These are phyloP conservation scores for Lutjanus erythropterus DNA, from an alignment of 2,113 vertebrate species.

Conservation along the genomic window DNA sequence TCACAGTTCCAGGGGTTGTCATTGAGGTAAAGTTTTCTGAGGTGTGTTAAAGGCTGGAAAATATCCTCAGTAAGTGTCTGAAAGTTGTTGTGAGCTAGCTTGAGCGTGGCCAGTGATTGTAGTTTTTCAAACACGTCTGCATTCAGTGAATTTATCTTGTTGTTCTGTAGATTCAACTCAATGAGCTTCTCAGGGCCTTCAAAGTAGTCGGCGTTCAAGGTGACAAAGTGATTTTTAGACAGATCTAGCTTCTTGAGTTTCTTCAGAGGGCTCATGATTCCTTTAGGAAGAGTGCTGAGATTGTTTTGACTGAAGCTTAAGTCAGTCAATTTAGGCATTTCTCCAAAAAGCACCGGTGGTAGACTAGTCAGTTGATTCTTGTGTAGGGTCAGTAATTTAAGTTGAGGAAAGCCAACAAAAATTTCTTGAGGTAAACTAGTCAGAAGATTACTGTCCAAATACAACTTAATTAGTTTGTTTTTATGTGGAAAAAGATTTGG, in stretches of 20 bases:
- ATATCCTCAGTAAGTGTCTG: conserved; percentile 70
- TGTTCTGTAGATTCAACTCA: conserved; percentile 82
- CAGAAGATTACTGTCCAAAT: conserved; percentile 77
- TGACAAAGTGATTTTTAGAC: conserved; percentile 82
- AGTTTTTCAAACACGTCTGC: conserved; percentile 74
- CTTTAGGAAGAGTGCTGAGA: conserved; percentile 75
- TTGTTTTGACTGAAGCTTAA: conserved; percentile 83
- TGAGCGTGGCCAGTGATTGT: conserved; percentile 76
- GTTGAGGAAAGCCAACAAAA: conserved; percentile 82
- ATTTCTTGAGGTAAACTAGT: conserved; percentile 76
- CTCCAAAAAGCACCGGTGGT: conserved; percentile 80
- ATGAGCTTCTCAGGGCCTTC: conserved; percentile 78
- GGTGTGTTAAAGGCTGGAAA: conserved; percentile 72
- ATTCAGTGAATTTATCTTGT: conserved; percentile 76
- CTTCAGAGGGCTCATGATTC: conserved; percentile 79
- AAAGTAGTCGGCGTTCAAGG: conserved; percentile 79
- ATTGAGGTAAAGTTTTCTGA: conserved; percentile 79
- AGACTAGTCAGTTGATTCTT: conserved; percentile 81
- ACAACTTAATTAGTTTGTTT: conserved; percentile 79
- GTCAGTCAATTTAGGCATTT: conserved; percentile 73
- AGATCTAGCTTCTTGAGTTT: conserved; percentile 80
- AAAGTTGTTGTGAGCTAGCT: conserved; percentile 76
- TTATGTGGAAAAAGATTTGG: conserved; percentile 82
- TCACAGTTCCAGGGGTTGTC: conserved; percentile 89
- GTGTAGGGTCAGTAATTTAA: conserved; percentile 78